phyloP scores from a whole-genome alignment of 2,888 invertebrate genomes.

The Drepanosiphum platanoidis region DNA sequence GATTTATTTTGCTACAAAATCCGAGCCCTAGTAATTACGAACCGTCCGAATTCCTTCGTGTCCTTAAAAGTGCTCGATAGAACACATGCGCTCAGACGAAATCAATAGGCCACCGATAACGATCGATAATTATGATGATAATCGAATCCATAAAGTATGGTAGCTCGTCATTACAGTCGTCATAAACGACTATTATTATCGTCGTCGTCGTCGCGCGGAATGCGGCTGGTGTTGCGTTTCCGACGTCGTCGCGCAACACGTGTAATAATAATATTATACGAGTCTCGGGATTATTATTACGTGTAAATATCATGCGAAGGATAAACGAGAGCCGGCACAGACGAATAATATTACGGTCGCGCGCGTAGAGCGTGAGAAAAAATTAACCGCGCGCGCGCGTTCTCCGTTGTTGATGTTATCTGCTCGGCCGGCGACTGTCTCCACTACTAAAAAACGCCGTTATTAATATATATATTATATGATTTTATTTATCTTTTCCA shows the following conservation, averaged over 20 bases:
- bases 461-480: background rate
- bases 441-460: background rate
- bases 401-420: slow-evolving; percentile 57
- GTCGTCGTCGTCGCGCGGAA: background rate
- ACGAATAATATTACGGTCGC: background rate
- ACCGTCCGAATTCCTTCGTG: too few species aligned
- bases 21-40: too few species aligned
- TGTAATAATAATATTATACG: background rate
- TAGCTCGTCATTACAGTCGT: too few species aligned
- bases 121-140: too few species aligned
- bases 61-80: too few species aligned
- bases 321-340: too few species aligned
- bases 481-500: slow-evolving; percentile 40
- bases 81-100: too few species aligned
- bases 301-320: too few species aligned
- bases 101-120: too few species aligned
- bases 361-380: slow-evolving; percentile 53
- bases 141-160: background rate
- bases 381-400: slow-evolving; percentile 46
- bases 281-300: too few species aligned
- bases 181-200: slow-evolving; percentile 31
- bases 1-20: too few species aligned
- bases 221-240: too few species aligned
- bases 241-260: background rate
- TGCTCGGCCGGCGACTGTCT: background rate